Evolutionary conservation across 2,888 invertebrate genomes (phyloP).

Genomic region (Leptopilina myrica): DNA sequence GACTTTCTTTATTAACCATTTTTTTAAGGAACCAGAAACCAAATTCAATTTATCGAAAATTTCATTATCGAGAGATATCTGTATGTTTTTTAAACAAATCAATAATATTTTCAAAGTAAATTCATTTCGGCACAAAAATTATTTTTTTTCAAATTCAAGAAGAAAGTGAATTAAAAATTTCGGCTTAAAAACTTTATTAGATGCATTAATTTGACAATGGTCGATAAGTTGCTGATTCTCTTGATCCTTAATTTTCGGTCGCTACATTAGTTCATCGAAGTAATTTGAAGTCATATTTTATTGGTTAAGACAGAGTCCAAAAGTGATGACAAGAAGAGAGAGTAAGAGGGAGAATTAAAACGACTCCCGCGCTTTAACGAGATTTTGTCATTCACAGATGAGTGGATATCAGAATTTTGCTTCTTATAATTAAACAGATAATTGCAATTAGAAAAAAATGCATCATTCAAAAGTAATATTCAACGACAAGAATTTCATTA

Average conservation of each 20-base stretch:
- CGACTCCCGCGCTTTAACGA: conserved; percentile 44
- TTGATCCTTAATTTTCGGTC: conserved; percentile 32
- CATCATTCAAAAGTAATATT: too few relatives aligned
- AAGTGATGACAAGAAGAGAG: conserved; percentile 32
- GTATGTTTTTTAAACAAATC: too few relatives aligned
- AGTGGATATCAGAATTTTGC: background rate
- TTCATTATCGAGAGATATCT: too few relatives aligned
- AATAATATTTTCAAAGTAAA: too few relatives aligned
- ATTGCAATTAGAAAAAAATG: background rate
- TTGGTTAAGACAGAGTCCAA: conserved; percentile 51
- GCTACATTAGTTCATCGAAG: conserved; percentile 55
- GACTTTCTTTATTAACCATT: too few relatives aligned
- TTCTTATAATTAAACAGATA: background rate
- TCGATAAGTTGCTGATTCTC: conserved; percentile 36
- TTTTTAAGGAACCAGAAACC: too few relatives aligned
- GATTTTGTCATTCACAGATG: conserved; percentile 5
- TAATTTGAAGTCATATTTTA: conserved; percentile 59
- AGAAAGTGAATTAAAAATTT: conserved; percentile 1
- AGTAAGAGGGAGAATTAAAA: conserved; percentile 49
- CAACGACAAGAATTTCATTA: too few relatives aligned
- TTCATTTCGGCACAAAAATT: too few relatives aligned
- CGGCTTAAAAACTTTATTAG: background rate
- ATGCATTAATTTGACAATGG: conserved; percentile 10
- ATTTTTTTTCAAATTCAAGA: too few relatives aligned
- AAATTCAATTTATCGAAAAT: too few relatives aligned